Evolutionary conservation across 2,888 invertebrate species (phyloP).

Genomic region (Poecilus cupreus): DNA sequence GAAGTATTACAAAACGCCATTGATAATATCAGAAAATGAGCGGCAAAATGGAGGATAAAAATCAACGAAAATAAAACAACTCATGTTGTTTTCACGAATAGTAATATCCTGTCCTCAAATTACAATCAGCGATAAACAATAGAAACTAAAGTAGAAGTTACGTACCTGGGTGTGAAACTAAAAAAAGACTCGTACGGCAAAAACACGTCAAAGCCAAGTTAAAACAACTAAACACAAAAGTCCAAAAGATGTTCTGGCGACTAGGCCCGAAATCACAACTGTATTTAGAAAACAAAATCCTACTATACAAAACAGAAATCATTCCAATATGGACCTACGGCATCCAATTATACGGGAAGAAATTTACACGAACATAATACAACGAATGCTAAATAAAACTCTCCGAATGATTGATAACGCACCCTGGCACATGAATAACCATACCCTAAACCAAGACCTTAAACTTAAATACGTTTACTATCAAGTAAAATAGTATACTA

Average conservation of each 20-base stretch:
- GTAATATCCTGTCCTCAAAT: constrained; percentile 10
- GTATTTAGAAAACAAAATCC: neutral
- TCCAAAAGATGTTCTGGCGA: neutral
- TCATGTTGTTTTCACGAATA: constrained; percentile 45
- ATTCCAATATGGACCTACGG: neutral
- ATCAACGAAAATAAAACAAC: constrained; percentile 48
- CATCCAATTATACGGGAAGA: neutral
- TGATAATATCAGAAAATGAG: no score
- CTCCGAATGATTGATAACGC: no score
- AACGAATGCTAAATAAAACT: neutral
- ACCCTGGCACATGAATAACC: no score
- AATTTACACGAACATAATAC: no score
- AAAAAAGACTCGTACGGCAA: neutral
- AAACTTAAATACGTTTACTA: no score
- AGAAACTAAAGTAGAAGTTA: neutral
- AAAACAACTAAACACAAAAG: neutral
- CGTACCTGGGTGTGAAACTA: neutral
- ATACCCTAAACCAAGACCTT: no score
- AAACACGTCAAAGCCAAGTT: neutral
- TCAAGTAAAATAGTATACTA: no score
- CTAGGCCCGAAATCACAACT: neutral
- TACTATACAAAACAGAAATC: neutral
- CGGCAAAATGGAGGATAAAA: constrained; percentile 48
- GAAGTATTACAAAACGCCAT: no score
- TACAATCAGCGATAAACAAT: constrained; percentile 26